Conservation (phyloP, 2,888 invertebrate genomes). For the Teleogryllus oceanicus region DNA sequence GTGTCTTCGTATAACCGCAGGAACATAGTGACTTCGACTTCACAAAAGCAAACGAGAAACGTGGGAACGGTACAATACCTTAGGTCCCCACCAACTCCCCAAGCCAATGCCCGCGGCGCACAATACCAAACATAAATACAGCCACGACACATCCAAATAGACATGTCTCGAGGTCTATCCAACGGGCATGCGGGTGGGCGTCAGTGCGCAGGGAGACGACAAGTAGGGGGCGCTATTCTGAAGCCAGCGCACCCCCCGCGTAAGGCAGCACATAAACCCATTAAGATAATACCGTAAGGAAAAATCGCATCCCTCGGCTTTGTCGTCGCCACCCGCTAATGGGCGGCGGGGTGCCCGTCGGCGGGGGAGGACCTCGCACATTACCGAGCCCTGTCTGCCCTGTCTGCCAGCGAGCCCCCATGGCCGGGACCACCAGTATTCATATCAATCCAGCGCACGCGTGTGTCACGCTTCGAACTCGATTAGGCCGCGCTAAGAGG, state of each 20-base stretch:
- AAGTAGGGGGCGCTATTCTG: not conserved
- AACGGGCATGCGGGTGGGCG: not conserved
- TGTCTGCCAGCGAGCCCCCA: not conserved
- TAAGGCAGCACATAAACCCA: not conserved
- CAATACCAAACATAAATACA: too few species aligned
- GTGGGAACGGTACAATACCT: too few species aligned
- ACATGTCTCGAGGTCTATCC: not conserved
- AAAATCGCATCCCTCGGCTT: not conserved
- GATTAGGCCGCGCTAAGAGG: constrained; percentile 12
- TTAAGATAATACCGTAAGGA: constrained; percentile 9
- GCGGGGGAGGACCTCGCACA: not conserved
- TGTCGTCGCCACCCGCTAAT: constrained; percentile 5
- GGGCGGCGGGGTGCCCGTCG: not conserved
- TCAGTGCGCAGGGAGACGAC: not conserved
- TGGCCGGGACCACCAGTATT: not conserved
- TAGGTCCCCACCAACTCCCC: too few species aligned
- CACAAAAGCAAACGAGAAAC: too few species aligned
- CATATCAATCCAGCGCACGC: not conserved
- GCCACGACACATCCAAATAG: not conserved
- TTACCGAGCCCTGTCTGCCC: not conserved
- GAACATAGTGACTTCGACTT: too few species aligned
- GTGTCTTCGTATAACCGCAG: too few species aligned
- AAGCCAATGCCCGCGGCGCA: too few species aligned
- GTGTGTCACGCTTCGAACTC: constrained; percentile 18
- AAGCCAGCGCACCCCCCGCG: constrained; percentile 3